Percentiles rank a stretch among this genome's conserved stretches.
These are phyloP conservation scores for Lateolabrax maculatus DNA, from an alignment of 2,797 vertebrate species.

Conservation along the genomic window DNA sequence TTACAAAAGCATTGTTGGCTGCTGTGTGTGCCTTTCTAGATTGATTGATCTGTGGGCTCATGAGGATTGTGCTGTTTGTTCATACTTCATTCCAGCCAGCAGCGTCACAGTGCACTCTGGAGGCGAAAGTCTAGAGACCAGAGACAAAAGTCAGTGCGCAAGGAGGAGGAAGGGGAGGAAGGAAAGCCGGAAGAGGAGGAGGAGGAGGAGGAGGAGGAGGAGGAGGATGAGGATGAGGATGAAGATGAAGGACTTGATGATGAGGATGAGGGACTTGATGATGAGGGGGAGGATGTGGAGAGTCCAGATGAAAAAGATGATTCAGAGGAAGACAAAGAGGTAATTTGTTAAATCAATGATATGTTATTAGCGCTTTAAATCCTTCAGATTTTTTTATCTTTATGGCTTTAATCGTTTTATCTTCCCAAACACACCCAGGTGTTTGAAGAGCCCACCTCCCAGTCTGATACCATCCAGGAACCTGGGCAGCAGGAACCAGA, in stretches of 20 bases:
- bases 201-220: slow-evolving; percentile 47
- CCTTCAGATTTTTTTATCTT: neutral
- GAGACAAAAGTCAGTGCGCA: slow-evolving; percentile 72
- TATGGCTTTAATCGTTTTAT: neutral
- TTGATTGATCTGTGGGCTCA: neutral
- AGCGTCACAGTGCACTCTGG: slow-evolving; percentile 92
- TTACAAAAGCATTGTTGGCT: neutral
- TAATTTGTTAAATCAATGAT: neutral
- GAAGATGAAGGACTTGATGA: slow-evolving; percentile 60
- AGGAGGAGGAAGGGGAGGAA: slow-evolving; percentile 51
- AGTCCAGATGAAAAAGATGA: slow-evolving; percentile 53
- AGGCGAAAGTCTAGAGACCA: slow-evolving; percentile 85
- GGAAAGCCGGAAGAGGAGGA: slow-evolving; percentile 57
- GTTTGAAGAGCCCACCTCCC: slow-evolving; percentile 58
- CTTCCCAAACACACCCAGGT: slow-evolving; percentile 71
- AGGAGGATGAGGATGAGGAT: slow-evolving; percentile 49
- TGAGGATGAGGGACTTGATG: slow-evolving; percentile 22
- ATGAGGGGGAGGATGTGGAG: slow-evolving; percentile 62
- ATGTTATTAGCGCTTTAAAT: neutral
- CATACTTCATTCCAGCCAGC: slow-evolving; percentile 79
- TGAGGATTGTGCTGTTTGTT: neutral
- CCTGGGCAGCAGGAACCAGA: neutral
- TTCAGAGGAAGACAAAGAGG: slow-evolving; percentile 52
- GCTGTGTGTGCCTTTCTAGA: neutral
- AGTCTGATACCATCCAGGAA: slow-evolving; percentile 17